Percentiles rank a stretch among this genome's conserved stretches.
Evolutionary conservation across 1,140 invertebrate species (phyloP).

Genomic region (Notospermus geniculatus): DNA sequence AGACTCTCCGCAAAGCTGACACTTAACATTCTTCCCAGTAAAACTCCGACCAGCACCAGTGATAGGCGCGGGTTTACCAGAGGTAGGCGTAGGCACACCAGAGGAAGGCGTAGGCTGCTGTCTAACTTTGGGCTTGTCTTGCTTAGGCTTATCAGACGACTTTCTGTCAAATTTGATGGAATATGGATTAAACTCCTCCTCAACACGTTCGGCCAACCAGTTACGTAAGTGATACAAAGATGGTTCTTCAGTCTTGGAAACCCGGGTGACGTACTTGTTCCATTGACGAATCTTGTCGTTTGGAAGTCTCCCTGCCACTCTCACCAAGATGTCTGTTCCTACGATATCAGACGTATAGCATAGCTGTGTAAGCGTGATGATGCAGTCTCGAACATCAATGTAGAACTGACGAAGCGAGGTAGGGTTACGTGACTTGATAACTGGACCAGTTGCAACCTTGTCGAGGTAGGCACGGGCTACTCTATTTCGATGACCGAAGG

Average conservation of each 20-base stretch:
- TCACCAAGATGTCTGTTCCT: background rate
- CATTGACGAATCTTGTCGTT: background rate
- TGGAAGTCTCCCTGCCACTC: background rate
- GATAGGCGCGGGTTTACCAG: no score
- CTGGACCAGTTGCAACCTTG: background rate
- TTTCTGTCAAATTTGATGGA: background rate
- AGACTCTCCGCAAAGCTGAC: no score
- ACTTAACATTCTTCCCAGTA: no score
- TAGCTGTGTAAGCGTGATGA: conserved; percentile 2
- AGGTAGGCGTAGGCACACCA: no score
- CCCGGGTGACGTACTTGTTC: background rate
- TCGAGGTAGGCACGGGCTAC: conserved; percentile 1
- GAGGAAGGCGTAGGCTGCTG: no score
- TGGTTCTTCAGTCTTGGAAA: background rate
- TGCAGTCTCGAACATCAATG: background rate
- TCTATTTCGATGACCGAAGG: background rate
- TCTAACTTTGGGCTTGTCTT: no score
- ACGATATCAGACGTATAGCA: background rate
- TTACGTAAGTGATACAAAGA: background rate
- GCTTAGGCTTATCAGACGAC: no score
- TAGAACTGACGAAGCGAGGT: background rate
- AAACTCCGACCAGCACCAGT: no score
- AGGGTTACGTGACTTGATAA: background rate
- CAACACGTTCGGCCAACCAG: background rate
- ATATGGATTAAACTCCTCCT: background rate